Conservation (phyloP, 2,113 vertebrate species). For the Spea bombifrons region DNA sequence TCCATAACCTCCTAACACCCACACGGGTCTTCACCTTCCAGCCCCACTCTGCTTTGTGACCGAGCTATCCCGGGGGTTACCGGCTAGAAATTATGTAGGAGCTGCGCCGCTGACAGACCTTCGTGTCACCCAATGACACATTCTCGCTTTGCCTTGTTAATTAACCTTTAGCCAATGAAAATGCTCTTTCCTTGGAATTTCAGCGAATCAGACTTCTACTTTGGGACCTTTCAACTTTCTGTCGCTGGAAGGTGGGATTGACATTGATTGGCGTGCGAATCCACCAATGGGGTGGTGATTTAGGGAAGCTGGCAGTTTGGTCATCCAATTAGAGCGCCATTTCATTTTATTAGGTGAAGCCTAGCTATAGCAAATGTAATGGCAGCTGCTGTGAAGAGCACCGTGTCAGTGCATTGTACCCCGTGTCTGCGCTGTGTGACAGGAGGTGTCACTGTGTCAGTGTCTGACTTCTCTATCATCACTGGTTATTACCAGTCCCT, state of each 20-base stretch:
- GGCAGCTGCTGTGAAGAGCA: constrained; percentile 9
- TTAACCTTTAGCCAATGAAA: constrained; percentile 9
- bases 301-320: background rate
- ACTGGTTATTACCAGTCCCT: no score
- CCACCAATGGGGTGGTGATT: background rate
- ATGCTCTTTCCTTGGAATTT: background rate
- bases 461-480: background rate
- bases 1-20: background rate
- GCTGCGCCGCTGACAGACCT: no score
- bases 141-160: background rate
- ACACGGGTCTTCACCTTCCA: background rate
- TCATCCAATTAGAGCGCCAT: background rate
- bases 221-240: constrained; percentile 18
- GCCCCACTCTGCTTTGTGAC: background rate
- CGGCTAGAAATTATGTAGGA: no score
- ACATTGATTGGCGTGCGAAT: background rate
- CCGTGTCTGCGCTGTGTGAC: background rate
- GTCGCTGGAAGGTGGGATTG: background rate
- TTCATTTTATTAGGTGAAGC: background rate
- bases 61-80: background rate
- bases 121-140: background rate
- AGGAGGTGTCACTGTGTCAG: background rate
- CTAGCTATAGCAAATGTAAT: background rate
- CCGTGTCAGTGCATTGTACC: background rate
- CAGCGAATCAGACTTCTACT: background rate